Evolutionary conservation across 2,797 vertebrate species (phyloP).

Genomic region (Intellagama lesueurii): DNA sequence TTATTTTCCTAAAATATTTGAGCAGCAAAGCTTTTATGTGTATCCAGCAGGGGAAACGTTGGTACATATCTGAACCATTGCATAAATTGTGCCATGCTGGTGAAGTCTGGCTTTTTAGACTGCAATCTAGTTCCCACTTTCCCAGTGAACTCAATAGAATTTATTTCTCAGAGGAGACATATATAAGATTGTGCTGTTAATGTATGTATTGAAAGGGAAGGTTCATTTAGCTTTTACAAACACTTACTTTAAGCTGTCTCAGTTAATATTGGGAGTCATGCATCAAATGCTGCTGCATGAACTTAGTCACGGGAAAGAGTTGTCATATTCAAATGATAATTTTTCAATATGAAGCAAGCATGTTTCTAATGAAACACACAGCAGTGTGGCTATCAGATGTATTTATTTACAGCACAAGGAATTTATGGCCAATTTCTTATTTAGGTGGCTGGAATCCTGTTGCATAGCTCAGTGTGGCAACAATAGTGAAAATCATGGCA

Average conservation of each 20-base stretch:
- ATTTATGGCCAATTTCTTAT: slow-evolving; percentile 19
- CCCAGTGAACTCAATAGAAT: not conserved
- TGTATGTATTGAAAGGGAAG: not conserved
- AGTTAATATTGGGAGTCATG: slow-evolving; percentile 15
- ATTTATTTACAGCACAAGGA: slow-evolving; percentile 53
- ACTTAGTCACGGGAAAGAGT: slow-evolving; percentile 43
- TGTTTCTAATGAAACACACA: slow-evolving; percentile 54
- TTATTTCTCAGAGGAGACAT: not conserved
- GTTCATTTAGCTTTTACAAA: not conserved
- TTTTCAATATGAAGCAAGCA: slow-evolving; percentile 45
- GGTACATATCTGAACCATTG: not conserved
- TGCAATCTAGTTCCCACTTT: not conserved
- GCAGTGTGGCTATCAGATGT: slow-evolving; percentile 40
- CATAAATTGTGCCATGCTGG: not conserved
- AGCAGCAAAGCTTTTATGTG: not conserved
- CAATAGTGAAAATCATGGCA: no score
- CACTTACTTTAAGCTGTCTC: slow-evolving; percentile 6
- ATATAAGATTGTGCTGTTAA: not conserved
- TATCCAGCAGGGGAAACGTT: not conserved
- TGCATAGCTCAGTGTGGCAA: no score
- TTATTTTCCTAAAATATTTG: not conserved
- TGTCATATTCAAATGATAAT: slow-evolving; percentile 60
- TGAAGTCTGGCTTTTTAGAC: not conserved
- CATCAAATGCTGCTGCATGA: slow-evolving; percentile 37
- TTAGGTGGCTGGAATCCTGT: no score